phyloP scores from a whole-genome alignment of 2,888 invertebrate species.

The Epistrophe eligans region DNA sequence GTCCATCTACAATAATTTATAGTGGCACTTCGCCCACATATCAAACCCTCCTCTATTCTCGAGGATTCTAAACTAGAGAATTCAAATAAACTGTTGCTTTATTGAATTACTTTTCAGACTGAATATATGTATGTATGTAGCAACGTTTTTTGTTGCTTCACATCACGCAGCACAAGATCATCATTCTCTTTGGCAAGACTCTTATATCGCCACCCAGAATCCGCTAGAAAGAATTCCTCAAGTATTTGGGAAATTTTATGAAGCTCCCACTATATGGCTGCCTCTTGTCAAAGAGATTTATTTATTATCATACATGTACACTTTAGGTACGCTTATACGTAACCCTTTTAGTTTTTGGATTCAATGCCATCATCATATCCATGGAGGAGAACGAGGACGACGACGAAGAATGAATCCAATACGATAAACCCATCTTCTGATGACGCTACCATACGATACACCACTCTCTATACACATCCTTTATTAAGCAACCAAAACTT shows the following conservation, averaged over 20 bases:
- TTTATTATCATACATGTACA: constrained; percentile 64
- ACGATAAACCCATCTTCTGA: neutral
- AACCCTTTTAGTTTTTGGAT: constrained; percentile 38
- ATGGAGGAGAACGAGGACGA: neutral
- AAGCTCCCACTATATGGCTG: constrained; percentile 56
- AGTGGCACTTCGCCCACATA: constrained; percentile 69
- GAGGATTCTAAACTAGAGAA: constrained; percentile 44
- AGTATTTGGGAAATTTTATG: constrained; percentile 72
- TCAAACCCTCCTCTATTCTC: constrained; percentile 49
- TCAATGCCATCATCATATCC: neutral
- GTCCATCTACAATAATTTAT: constrained; percentile 72
- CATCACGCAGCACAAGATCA: constrained; percentile 16
- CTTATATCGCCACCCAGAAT: neutral
- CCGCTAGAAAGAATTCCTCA: constrained; percentile 49
- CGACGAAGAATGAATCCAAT: neutral
- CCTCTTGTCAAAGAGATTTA: constrained; percentile 74
- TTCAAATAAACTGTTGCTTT: constrained; percentile 75
- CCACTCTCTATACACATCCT: constrained; percentile 38
- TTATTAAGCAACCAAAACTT: constrained; percentile 74
- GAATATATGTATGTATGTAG: constrained; percentile 8
- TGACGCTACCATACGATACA: neutral
- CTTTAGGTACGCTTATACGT: neutral
- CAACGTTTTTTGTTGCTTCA: neutral
- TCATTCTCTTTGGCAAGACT: constrained; percentile 26
- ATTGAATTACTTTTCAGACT: constrained; percentile 71